phyloP scores from a whole-genome alignment of 2,888 invertebrate genomes.

The Tetranychus truncatus region DNA sequence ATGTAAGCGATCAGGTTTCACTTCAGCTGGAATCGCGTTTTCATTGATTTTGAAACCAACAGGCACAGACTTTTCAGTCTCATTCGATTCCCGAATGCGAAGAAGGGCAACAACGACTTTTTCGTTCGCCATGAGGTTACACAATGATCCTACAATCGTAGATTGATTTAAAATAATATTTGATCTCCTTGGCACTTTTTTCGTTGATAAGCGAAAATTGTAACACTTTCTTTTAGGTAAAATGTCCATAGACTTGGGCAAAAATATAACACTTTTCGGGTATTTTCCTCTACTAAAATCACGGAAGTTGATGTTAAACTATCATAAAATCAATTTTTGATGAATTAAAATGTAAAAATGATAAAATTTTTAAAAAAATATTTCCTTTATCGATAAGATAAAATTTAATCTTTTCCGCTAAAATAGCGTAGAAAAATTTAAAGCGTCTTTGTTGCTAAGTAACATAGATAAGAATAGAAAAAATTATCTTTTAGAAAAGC shows the following conservation, averaged over 20 bases:
- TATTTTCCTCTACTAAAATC: background rate
- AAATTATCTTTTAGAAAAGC: background rate
- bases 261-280: background rate
- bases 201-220: background rate
- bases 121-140: background rate
- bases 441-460: background rate
- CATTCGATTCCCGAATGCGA: background rate
- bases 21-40: background rate
- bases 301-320: background rate
- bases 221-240: background rate
- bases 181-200: background rate
- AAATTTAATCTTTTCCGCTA: background rate
- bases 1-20: background rate
- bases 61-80: background rate
- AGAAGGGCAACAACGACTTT: background rate
- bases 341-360: background rate
- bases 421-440: background rate
- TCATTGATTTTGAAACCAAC: background rate
- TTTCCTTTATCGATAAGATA: background rate
- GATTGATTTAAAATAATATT: background rate
- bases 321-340: background rate
- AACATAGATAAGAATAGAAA: background rate
- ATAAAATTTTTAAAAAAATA: background rate
- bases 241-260: background rate
- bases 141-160: background rate